phyloP scores from a whole-genome alignment of 2,888 invertebrate genomes.

The Cabera pusaria region DNA sequence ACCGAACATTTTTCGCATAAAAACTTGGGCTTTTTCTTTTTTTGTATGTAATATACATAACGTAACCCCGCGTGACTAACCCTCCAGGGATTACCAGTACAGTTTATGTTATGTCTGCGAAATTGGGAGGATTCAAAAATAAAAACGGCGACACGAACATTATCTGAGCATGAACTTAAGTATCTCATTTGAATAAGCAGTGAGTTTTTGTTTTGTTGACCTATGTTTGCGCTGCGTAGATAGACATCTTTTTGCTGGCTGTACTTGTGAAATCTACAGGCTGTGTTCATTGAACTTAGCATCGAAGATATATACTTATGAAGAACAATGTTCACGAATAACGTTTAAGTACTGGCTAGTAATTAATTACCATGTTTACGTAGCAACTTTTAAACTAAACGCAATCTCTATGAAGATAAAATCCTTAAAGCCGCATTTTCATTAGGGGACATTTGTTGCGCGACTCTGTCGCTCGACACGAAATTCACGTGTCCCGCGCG shows the following conservation, averaged over 20 bases:
- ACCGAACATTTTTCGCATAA: conserved; percentile 45
- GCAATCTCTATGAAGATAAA: too few species aligned
- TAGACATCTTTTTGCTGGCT: conserved; percentile 10
- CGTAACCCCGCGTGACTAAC: conserved; percentile 47
- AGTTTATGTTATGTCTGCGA: conserved; percentile 52
- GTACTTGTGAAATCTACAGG: conserved; percentile 12
- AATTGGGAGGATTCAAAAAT: conserved; percentile 55
- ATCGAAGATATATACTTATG: too few species aligned
- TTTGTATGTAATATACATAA: conserved; percentile 44
- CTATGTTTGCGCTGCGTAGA: conserved; percentile 6
- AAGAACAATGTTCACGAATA: too few species aligned
- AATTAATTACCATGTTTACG: too few species aligned
- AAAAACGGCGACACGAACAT: conserved; percentile 42
- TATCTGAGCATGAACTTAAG: conserved; percentile 35
- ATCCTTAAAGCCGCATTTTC: too few species aligned
- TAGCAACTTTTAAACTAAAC: too few species aligned
- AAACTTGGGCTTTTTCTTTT: conserved; percentile 42
- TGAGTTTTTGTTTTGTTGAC: conserved; percentile 31
- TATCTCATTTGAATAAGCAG: conserved; percentile 36
- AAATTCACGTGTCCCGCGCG: too few species aligned
- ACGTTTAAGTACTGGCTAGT: too few species aligned
- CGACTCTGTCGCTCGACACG: too few species aligned
- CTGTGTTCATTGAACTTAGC: conserved; percentile 1
- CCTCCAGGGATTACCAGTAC: conserved; percentile 47
- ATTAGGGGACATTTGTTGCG: too few species aligned